Evolutionary conservation across 1,140 invertebrate genomes (phyloP).

Genomic region (Danaus melanippus): DNA sequence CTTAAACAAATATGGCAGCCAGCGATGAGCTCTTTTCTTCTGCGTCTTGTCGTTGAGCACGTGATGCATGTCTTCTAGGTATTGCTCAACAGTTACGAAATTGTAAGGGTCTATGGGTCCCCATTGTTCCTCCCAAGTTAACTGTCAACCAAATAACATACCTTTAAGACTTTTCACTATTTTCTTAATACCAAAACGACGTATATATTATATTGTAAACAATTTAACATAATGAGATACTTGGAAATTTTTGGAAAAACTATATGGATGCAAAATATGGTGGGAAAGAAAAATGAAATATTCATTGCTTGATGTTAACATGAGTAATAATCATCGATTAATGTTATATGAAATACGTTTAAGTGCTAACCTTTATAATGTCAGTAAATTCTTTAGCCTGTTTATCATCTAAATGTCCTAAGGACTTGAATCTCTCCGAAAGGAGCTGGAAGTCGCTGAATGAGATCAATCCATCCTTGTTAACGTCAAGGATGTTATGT

Average conservation of each 20-base stretch:
- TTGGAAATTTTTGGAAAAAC: no score
- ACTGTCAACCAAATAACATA: constrained; percentile 48
- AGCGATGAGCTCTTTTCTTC: constrained; percentile 80
- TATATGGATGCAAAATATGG: no score
- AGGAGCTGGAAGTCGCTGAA: constrained; percentile 85
- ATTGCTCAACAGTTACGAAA: constrained; percentile 84
- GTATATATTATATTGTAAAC: no score
- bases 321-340: neutral
- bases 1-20: constrained; percentile 85
- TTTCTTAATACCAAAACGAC: no score
- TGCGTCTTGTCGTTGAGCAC: constrained; percentile 82
- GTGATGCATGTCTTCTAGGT: constrained; percentile 85
- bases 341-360: neutral
- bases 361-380: constrained; percentile 74
- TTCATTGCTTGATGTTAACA: no score
- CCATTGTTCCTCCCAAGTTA: constrained; percentile 87
- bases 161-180: neutral
- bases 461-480: constrained; percentile 88
- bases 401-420: constrained; percentile 78
- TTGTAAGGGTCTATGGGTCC: constrained; percentile 87
- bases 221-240: no score
- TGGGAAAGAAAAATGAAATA: no score
- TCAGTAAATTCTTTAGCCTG: constrained; percentile 77
- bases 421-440: constrained; percentile 79
- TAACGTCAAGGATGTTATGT: constrained; percentile 84